phyloP scores from a whole-genome alignment of 64 coral and sea anemone species.

The Actinia tenebrosa region DNA sequence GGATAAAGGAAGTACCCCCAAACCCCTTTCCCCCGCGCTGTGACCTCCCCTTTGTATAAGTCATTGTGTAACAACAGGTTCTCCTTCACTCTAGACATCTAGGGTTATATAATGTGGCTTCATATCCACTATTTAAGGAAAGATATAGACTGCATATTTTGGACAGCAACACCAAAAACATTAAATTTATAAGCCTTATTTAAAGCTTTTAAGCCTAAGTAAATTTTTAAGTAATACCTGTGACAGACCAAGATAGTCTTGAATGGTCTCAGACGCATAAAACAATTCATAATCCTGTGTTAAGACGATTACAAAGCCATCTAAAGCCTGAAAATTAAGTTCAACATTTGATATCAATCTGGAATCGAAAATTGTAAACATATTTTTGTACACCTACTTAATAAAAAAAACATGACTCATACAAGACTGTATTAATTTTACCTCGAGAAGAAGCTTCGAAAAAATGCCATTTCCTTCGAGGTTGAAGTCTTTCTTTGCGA shows the following conservation, averaged over 20 bases:
- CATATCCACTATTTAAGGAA: too few species aligned
- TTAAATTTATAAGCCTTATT: not conserved
- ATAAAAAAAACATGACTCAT: not conserved
- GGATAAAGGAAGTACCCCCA: too few species aligned
- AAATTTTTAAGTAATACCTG: constrained; percentile 52
- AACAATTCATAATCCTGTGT: constrained; percentile 94
- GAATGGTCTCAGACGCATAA: constrained; percentile 96
- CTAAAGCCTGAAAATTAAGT: constrained; percentile 65
- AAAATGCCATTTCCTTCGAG: constrained; percentile 86
- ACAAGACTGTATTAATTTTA: not conserved
- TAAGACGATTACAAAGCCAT: constrained; percentile 97
- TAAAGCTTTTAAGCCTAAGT: not conserved
- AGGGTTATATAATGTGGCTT: too few species aligned
- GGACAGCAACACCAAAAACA: not conserved
- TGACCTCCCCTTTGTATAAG: too few species aligned
- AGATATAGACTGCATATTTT: too few species aligned
- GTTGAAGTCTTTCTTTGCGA: not conserved
- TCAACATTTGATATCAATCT: not conserved
- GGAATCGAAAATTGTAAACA: not conserved
- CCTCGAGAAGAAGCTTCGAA: constrained; percentile 84
- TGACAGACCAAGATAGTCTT: constrained; percentile 91
- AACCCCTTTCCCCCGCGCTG: too few species aligned
- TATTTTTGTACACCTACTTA: too few species aligned
- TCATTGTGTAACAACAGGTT: too few species aligned
- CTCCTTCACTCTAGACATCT: too few species aligned